Evolutionary conservation across 2,888 invertebrate species (phyloP), one percentile per base, ranked within the genome.

Genomic region (Lypha dubia): DNA sequence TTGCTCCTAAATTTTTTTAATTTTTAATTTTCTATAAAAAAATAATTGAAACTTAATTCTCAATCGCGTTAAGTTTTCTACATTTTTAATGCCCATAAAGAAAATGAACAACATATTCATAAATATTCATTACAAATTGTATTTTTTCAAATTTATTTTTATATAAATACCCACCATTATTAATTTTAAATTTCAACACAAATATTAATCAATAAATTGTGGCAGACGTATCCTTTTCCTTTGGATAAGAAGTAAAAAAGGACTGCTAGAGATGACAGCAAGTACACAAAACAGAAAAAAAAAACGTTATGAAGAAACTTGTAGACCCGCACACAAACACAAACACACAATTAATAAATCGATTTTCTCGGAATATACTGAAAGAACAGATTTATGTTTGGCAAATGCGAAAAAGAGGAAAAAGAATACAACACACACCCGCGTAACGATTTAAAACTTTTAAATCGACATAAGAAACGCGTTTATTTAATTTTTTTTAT

Each of bases 311-410:
- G 60, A 79, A 79, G 46, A 71, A 75, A 75, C 73, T 75, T 79
- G 60, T 74, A 85, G 67, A 84, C 53, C 80, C 83, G 86, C 79
- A 86, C 86, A 58, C 87, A 86, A 86, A 86, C 86, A 88, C 87
- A 88, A 75, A 74, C 83, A 77, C 73, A 80, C 73, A 63, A 20
- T 87, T 86, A 87, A 87, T 87, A 87, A 88, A 88, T 49, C 65
- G 70, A 88, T 60, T 88, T 87, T 87, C 85, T 82, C 75, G 67
- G 87, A 56, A n/a, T 79, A 56, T 70, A 71, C 79, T 63, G 17
- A 63, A 79, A 71, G 71, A 81, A 75, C 56, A 56, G 58, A 53
- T 38, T 53, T 32, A 9, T n/a, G 11, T n/a, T 41, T 22, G 53
- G 20, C 32, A 22, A 65, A 51, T 15, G 49, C 20, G 15, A 20